phyloP scores from a whole-genome alignment of 1,140 invertebrate species.

The Sinonovacula constricta region DNA sequence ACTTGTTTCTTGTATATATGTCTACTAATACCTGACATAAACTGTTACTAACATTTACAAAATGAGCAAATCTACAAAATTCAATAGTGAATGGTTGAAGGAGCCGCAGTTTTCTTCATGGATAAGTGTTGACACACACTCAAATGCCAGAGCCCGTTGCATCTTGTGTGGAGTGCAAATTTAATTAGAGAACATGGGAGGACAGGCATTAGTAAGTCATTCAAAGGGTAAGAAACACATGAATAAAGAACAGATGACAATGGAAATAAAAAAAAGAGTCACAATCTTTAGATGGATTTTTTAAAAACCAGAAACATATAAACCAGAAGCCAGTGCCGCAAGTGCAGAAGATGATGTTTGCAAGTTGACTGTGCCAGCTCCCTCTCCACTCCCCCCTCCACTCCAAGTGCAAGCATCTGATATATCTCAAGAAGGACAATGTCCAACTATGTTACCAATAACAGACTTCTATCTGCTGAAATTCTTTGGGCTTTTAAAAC shows the following conservation, averaged over 20 bases:
- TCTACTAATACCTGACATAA: not conserved
- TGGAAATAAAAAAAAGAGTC: slow-evolving; percentile 8
- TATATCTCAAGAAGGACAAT: not conserved
- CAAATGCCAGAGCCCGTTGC: no score
- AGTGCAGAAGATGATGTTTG: slow-evolving; percentile 12
- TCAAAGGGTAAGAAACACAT: not conserved
- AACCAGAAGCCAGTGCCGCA: not conserved
- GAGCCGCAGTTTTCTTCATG: slow-evolving; percentile 24
- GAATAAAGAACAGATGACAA: slow-evolving; percentile 13
- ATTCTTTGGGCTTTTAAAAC: slow-evolving; percentile 24
- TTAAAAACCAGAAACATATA: not conserved
- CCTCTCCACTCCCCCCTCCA: not conserved
- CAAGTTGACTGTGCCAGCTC: slow-evolving; percentile 4
- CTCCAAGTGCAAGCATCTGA: not conserved
- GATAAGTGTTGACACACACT: slow-evolving; percentile 29
- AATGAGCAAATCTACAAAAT: slow-evolving; percentile 29
- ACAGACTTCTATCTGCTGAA: slow-evolving; percentile 10
- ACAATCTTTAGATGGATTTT: not conserved
- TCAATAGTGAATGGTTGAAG: slow-evolving; percentile 36
- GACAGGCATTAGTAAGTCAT: not conserved
- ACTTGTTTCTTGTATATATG: slow-evolving; percentile 17
- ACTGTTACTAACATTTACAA: slow-evolving; percentile 17
- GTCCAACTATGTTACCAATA: slow-evolving; percentile 13
- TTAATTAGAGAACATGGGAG: not conserved
- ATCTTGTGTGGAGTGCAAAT: slow-evolving; percentile 27